Conservation (phyloP, 2,888 invertebrate species). For the Pachycephus smyrnensis region DNA sequence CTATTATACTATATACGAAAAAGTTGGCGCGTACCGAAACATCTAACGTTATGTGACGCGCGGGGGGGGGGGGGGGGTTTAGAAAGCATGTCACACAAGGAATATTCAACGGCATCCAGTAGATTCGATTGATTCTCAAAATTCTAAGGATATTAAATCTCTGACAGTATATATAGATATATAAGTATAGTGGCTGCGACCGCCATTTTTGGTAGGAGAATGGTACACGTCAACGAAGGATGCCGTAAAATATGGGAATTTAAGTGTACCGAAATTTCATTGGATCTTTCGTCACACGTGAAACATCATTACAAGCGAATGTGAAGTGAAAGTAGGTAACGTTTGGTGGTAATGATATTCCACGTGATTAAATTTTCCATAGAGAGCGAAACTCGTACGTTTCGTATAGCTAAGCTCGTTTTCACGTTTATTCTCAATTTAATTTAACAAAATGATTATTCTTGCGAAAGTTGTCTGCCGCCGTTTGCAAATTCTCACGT, state of each 20-base stretch:
- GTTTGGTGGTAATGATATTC: neutral
- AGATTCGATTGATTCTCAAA: neutral
- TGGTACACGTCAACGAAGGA: neutral
- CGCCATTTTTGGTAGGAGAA: neutral
- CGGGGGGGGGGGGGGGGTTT: neutral
- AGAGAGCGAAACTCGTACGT: neutral
- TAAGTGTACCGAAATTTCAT: neutral
- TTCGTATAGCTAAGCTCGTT: neutral
- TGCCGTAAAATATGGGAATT: neutral
- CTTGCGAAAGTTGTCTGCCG: neutral
- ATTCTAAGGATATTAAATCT: neutral
- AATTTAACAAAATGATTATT: neutral
- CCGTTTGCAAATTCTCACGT: neutral
- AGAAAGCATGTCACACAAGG: neutral
- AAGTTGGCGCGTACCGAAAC: neutral
- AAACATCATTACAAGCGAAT: neutral
- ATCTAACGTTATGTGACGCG: neutral
- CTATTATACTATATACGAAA: conserved; percentile 35
- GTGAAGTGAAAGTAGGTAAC: neutral
- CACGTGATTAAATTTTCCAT: neutral
- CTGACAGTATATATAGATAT: neutral
- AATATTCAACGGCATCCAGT: neutral
- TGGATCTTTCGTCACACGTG: neutral
- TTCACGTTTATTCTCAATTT: neutral
- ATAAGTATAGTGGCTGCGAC: neutral